Evolutionary conservation across 2,888 invertebrate species (phyloP).

Genomic region (Eupelmus urozonus): DNA sequence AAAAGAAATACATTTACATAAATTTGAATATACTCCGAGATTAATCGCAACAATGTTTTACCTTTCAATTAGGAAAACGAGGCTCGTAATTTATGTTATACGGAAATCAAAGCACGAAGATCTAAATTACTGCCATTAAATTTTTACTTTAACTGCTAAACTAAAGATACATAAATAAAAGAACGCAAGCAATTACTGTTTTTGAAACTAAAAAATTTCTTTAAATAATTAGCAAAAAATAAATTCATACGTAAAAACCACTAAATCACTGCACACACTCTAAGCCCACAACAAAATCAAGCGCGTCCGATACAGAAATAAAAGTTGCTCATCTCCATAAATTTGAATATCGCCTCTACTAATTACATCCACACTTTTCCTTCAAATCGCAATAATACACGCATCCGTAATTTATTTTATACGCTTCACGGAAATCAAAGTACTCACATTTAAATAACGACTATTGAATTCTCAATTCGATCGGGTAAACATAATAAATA

Average conservation of each 20-base stretch:
- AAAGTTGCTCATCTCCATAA: slow-evolving; percentile 5
- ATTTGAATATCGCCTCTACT: slow-evolving; percentile 7
- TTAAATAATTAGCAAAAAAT: too few relatives aligned
- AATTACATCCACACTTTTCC: neutral
- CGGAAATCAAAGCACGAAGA: neutral
- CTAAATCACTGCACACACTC: too few relatives aligned
- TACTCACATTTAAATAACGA: slow-evolving; percentile 28
- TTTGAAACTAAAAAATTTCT: too few relatives aligned
- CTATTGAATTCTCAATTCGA: neutral
- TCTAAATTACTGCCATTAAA: too few relatives aligned
- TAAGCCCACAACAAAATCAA: too few relatives aligned
- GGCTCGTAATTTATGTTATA: neutral
- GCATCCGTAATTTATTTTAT: slow-evolving; percentile 11
- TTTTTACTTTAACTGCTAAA: too few relatives aligned
- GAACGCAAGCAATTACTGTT: too few relatives aligned
- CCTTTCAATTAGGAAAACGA: neutral
- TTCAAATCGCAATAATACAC: neutral
- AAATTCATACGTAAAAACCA: too few relatives aligned
- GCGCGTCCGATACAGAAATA: neutral
- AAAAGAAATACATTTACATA: neutral
- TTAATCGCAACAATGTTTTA: neutral
- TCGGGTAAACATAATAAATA: slow-evolving; percentile 38
- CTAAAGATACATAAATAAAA: too few relatives aligned
- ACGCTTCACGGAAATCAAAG: slow-evolving; percentile 22
- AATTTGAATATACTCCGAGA: slow-evolving; percentile 3